Conservation (phyloP, 2,797 vertebrate species). For the Oophaga sylvatica region DNA sequence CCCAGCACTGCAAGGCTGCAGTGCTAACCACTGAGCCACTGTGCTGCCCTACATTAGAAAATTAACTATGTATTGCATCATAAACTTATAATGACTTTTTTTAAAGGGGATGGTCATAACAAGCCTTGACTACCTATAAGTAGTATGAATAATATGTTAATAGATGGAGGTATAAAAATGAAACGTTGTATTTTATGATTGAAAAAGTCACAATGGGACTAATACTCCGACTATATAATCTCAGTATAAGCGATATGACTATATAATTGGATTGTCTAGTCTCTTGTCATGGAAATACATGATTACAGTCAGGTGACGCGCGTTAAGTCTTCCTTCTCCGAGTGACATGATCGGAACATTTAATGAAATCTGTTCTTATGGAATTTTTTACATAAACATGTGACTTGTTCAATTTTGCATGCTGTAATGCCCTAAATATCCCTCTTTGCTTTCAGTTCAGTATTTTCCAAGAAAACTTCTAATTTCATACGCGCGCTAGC, state of each 20-base stretch:
- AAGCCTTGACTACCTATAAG: not conserved
- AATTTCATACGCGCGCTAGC: constrained; percentile 17
- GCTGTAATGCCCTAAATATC: constrained; percentile 8
- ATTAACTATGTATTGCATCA: not conserved
- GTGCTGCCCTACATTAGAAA: no score
- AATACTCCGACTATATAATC: not conserved
- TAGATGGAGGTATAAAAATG: not conserved
- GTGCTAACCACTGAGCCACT: no score
- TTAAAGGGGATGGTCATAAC: no score
- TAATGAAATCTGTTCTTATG: not conserved
- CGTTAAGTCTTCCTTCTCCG: not conserved
- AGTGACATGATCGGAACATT: not conserved
- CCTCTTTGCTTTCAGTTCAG: not conserved
- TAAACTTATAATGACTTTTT: not conserved
- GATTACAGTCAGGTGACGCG: not conserved
- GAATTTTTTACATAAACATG: not conserved
- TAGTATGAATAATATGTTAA: not conserved
- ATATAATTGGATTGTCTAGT: not conserved
- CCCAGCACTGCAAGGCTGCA: no score
- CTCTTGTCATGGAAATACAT: not conserved
- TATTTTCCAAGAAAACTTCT: not conserved
- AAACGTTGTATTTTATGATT: not conserved
- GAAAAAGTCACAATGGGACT: not conserved
- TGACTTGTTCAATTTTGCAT: not conserved
- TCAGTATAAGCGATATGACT: not conserved